phyloP scores from a whole-genome alignment of 2,113 vertebrate species.

The Daphoenositta chrysoptera region DNA sequence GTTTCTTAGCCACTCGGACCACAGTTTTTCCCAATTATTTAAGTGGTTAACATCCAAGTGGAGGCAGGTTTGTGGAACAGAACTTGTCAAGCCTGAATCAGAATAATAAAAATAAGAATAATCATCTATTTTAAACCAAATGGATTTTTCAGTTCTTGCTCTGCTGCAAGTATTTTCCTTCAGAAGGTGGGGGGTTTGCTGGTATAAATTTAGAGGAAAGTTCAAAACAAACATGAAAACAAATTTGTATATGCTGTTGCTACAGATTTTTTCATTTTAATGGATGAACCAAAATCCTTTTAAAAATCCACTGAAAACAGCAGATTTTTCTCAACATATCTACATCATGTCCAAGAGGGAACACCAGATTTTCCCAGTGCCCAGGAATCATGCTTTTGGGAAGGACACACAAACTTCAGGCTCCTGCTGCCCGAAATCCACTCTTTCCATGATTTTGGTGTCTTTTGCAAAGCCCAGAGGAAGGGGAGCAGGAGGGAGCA shows the following conservation, averaged over 20 bases:
- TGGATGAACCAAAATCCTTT: background rate
- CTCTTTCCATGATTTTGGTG: accelerated
- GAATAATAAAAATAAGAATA: background rate
- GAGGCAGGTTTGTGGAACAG: background rate
- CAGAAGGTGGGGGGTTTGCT: background rate
- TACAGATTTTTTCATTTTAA: background rate
- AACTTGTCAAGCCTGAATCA: background rate
- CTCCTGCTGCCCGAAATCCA: background rate
- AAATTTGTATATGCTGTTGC: accelerated
- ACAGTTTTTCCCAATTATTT: background rate
- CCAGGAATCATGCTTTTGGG: accelerated
- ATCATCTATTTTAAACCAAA: background rate
- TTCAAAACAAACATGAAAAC: background rate
- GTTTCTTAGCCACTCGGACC: background rate
- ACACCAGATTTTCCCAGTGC: accelerated
- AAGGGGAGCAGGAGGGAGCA: background rate
- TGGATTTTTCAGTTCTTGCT: background rate
- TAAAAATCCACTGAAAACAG: background rate
- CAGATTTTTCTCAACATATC: background rate
- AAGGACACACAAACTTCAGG: background rate
- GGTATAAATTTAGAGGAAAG: background rate
- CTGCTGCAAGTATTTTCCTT: background rate
- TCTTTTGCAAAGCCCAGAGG: background rate
- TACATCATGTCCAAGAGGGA: accelerated
- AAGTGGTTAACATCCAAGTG: background rate